Base-by-base conservation (phyloP, 2,797 vertebrate genomes). In the Somateria mollissima region DNA sequence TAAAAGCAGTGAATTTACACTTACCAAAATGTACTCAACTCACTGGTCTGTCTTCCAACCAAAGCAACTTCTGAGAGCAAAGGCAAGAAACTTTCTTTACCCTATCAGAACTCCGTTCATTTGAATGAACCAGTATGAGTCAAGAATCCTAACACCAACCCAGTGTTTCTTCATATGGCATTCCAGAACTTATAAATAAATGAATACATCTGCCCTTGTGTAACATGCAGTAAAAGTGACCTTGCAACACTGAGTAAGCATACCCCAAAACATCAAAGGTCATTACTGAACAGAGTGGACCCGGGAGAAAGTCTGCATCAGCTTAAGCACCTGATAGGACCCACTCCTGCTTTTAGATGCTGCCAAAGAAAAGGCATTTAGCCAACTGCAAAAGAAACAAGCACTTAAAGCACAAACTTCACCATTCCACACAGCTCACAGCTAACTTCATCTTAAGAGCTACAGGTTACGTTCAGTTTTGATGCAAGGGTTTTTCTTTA, bases 241-340 rank as follows among this genome's bases (percentile, higher is more conserved):
- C 13, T 84, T 58, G 41, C 15, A 77, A 28, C 37, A 47, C 70
- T 75, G 61, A 89, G 60, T 39, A 57, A 90, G 74, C 79, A 83
- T 12, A 73, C 25, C 43, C 70, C 43, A 37, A 60, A 51, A 74
- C 21, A 77, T 67, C 77, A 94, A 94, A 97, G 92, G 88, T 97
- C 91, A 58, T 45, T 43, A 4, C 32, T 89, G 41, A 66, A 69
- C 8, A 45, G 71, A 64, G 34, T 58, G 70, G 49, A 70, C 70
- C 41, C 58, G 30, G 64, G 67, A 95, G 71, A 95, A 94, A 93
- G 88, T 90, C 92, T 91, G 57, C 28, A 13, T 41, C 11, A 73
- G 67, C 37, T 77, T n/a, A 84, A 27, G 37, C 17, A 89, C 14
- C 56, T 67, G 56, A 93, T 32, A 72, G 11, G 30, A 78, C 36